These are phyloP conservation scores for Bovichtus variegatus DNA, from an alignment of 2,797 vertebrate species.

Conservation along the genomic window DNA sequence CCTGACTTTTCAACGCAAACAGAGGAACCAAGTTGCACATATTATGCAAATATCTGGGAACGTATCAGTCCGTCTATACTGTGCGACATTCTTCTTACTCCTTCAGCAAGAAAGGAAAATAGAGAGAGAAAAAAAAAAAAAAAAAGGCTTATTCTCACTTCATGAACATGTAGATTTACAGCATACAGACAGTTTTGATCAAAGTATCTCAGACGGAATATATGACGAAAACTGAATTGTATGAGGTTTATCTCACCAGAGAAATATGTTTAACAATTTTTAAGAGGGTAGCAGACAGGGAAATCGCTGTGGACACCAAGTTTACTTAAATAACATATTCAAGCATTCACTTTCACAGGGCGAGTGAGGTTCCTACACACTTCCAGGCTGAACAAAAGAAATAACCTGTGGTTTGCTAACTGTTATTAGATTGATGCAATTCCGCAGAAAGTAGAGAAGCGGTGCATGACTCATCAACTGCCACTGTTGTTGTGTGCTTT, in stretches of 20 bases:
- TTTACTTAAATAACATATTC: background rate
- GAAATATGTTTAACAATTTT: background rate
- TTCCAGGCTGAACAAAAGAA: background rate
- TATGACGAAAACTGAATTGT: background rate
- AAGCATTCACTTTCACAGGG: background rate
- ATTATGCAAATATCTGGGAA: background rate
- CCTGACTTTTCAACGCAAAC: background rate
- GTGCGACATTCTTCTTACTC: background rate
- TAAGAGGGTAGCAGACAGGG: background rate
- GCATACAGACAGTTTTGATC: background rate
- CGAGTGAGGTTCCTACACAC: background rate
- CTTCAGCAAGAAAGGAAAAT: background rate
- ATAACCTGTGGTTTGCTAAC: background rate
- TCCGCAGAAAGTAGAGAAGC: background rate
- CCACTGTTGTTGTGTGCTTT: background rate
- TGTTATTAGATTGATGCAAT: background rate
- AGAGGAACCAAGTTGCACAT: background rate
- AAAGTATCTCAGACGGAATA: background rate
- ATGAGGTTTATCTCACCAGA: background rate
- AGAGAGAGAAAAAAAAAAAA: background rate
- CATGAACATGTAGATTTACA: background rate
- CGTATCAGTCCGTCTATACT: background rate
- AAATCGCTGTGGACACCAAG: background rate
- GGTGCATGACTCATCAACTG: background rate
- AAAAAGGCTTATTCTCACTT: background rate